A percentile compares a stretch with the other conserved stretches of the same genome.
Conservation (phyloP, 1,140 invertebrate genomes). For the Hypsibius dujardini region DNA sequence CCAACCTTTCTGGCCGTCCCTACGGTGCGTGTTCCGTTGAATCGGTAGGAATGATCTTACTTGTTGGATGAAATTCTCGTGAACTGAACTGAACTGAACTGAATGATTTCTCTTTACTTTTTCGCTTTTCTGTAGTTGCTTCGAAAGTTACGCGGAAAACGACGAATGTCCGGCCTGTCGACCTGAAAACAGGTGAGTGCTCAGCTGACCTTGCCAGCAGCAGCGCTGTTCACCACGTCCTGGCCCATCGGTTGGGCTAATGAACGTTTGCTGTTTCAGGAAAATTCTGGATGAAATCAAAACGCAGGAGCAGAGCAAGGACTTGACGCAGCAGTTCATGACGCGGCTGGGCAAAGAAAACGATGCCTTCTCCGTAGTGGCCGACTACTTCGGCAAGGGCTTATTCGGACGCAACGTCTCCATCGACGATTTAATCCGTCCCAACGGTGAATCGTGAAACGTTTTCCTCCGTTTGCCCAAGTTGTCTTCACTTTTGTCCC, state of each 20-base stretch:
- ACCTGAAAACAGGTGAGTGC: slow-evolving; percentile 47
- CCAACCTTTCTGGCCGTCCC: too few relatives aligned
- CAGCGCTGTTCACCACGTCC: too few relatives aligned
- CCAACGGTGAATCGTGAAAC: background rate
- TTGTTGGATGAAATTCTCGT: background rate
- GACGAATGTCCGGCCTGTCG: slow-evolving; percentile 70
- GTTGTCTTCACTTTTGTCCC: too few relatives aligned
- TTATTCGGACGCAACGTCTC: slow-evolving; percentile 41
- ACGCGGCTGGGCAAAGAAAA: slow-evolving; percentile 46
- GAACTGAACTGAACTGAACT: too few relatives aligned
- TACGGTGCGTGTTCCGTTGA: too few relatives aligned
- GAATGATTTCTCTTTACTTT: background rate
- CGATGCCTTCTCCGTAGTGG: slow-evolving; percentile 65
- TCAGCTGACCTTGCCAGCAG: background rate
- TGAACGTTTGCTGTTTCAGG: slow-evolving; percentile 25
- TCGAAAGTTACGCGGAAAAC: slow-evolving; percentile 68
- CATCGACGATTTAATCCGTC: background rate
- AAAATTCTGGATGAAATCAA: slow-evolving; percentile 54
- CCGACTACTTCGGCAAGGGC: slow-evolving; percentile 73
- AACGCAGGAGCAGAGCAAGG: slow-evolving; percentile 44
- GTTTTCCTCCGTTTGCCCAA: background rate
- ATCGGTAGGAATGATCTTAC: background rate
- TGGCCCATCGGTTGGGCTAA: too few relatives aligned
- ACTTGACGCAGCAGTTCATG: slow-evolving; percentile 50
- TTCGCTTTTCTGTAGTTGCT: slow-evolving; percentile 44